Percentiles rank a stretch among this genome's conserved stretches.
phyloP scores from a whole-genome alignment of 2,113 vertebrate species.

The Erinaceus europaeus region DNA sequence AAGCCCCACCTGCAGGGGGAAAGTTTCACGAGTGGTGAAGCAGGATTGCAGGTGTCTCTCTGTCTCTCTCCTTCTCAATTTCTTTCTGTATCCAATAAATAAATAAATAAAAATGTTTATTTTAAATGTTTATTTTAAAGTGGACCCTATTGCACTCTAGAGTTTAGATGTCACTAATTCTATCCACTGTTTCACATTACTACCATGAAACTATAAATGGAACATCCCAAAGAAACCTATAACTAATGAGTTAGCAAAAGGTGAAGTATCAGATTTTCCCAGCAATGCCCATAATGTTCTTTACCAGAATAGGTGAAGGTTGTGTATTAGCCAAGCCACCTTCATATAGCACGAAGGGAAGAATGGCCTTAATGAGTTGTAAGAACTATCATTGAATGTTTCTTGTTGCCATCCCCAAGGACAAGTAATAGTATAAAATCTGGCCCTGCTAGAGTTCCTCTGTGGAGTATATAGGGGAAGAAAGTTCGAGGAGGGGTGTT shows the following conservation, averaged over 20 bases:
- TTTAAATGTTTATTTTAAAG: no score
- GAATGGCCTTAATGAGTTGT: not conserved
- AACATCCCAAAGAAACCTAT: slow-evolving; percentile 62
- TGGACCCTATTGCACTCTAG: slow-evolving; percentile 31
- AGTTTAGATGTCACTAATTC: slow-evolving; percentile 70
- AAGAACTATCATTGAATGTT: not conserved
- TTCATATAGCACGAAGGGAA: not conserved
- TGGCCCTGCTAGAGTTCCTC: not conserved
- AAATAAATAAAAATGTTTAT: no score
- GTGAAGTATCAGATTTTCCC: slow-evolving; percentile 52
- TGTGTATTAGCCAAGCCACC: not conserved
- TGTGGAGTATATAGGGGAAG: not conserved
- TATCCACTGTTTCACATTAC: slow-evolving; percentile 62
- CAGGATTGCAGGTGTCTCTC: no score
- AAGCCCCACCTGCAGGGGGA: no score
- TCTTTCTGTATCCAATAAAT: no score
- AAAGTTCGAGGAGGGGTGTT: not conserved
- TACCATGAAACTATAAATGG: slow-evolving; percentile 37
- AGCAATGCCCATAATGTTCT: slow-evolving; percentile 20
- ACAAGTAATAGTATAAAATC: not conserved
- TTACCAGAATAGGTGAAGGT: not conserved
- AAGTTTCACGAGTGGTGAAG: no score
- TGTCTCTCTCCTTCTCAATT: no score
- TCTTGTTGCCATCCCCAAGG: not conserved
- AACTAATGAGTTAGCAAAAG: slow-evolving; percentile 61